These are phyloP conservation scores for Planococcus citri DNA, from an alignment of 1,140 invertebrate genomes.

Conservation along the genomic window DNA sequence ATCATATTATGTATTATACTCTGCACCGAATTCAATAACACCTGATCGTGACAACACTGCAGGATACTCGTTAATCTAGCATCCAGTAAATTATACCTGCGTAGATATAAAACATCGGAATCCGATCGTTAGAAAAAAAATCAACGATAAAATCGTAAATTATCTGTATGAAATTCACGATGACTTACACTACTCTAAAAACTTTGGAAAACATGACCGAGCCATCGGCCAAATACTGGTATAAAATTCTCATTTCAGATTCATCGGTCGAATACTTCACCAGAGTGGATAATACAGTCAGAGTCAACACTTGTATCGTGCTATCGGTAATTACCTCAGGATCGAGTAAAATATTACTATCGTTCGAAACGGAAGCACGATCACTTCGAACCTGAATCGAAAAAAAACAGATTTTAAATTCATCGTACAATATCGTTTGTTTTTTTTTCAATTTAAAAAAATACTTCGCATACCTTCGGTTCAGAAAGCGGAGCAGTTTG, in stretches of 20 bases:
- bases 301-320: constrained; percentile 79
- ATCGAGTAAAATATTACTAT: constrained; percentile 89
- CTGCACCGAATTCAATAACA: constrained; percentile 84
- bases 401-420: constrained; percentile 28
- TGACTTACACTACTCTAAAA: constrained; percentile 89
- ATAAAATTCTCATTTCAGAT: constrained; percentile 82
- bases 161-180: too few relatives aligned
- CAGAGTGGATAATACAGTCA: constrained; percentile 87
- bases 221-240: constrained; percentile 92
- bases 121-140: too few relatives aligned
- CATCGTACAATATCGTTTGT: too few relatives aligned
- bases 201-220: constrained; percentile 94
- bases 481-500: constrained; percentile 38
- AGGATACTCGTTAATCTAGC: constrained; percentile 90
- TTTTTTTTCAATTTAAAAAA: too few relatives aligned
- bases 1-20: constrained; percentile 97
- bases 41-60: constrained; percentile 82
- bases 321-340: constrained; percentile 85
- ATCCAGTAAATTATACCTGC: constrained; percentile 86
- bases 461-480: constrained; percentile 38
- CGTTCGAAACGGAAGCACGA: constrained; percentile 76
- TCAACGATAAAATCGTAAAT: too few relatives aligned
- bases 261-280: constrained; percentile 97
- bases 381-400: constrained; percentile 50
- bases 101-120: too few relatives aligned